Evolutionary conservation across 2,113 vertebrate species (phyloP).

Genomic region (Calidris pygmaea): DNA sequence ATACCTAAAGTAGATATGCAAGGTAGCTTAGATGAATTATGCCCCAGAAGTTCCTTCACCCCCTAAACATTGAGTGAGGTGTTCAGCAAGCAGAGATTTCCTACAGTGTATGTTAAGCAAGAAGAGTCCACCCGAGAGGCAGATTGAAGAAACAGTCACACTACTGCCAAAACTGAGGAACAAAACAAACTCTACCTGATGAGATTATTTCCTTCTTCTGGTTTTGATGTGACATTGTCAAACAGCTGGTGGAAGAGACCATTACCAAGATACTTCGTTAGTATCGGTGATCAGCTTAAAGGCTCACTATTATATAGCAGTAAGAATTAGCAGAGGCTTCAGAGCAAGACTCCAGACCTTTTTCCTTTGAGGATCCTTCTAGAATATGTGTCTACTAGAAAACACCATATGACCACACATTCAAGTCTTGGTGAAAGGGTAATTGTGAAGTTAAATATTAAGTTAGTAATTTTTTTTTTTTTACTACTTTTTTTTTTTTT

Average conservation of each 20-base stretch:
- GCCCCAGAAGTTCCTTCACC: not conserved
- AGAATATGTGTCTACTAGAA: not conserved
- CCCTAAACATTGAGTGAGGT: not conserved
- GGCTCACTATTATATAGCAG: not conserved
- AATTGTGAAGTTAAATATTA: not conserved
- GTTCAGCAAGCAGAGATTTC: not conserved
- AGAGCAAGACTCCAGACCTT: not conserved
- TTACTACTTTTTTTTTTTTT: not conserved
- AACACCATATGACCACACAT: not conserved
- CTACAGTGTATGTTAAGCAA: not conserved
- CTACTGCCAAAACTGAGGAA: not conserved
- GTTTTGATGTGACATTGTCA: constrained; percentile 78
- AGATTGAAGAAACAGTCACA: not conserved
- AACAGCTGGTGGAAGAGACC: constrained; percentile 56
- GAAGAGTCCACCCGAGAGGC: not conserved
- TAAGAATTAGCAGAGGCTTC: not conserved
- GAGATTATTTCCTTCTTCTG: constrained; percentile 82
- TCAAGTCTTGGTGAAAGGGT: not conserved
- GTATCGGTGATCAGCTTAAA: not conserved
- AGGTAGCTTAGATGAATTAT: not conserved
- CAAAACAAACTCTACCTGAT: constrained; percentile 77
- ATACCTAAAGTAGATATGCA: not conserved
- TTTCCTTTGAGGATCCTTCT: not conserved
- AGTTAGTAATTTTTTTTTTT: not conserved
- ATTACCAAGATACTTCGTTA: not conserved